Base-by-base conservation (phyloP, 2,113 vertebrate genomes). In the Heterotilapia buettikoferi region DNA sequence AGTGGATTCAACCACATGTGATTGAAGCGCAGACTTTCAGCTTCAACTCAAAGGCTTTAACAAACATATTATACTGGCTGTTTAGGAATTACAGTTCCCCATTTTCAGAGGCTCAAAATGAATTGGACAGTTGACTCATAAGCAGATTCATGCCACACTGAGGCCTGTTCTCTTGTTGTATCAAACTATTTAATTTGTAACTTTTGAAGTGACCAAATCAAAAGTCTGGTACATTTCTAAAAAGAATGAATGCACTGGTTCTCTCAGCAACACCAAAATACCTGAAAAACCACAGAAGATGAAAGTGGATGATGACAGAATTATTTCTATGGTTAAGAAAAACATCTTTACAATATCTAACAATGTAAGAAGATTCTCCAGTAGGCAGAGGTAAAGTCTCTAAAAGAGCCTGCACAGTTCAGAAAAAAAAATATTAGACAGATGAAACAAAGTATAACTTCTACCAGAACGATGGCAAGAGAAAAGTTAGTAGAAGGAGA, bases 331-430 rank as follows among this genome's bases (percentile, higher is more conserved):
- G 59, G 29, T 63, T 63, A 47, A 76, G 68, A 10, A 76, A 45
- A 76, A 47, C 71, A 47, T 11, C 0, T 19, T 19, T 11, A 76
- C 24, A 50, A 76, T 29, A 29, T 31, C 43, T 19, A 47, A 76
- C 18, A 18, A 29, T 47, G 16, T 50, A 76, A 47, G 43, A 29
- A 76, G 0, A 47, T 47, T 76, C 24, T 19, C 40, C 0, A 0
- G 8, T 21, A 16, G 14, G 1, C 45, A 26, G 21, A 43, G 7
- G 68, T 47, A 50, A 76, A 76, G 43, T 29, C 43, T 47, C 71
- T 76, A 19, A 76, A 76, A 76, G 40, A 29, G 0, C 24, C 40
- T 76, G 43, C 40, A 76, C 14, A 47, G 68, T 43, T 71, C 61
- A 66, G 61, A 21, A 38, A 68, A 68, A 63, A 21, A 43, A 11